Base-by-base conservation (phyloP, 2,888 invertebrate species). In the Hirtodrosophila trivittata region DNA sequence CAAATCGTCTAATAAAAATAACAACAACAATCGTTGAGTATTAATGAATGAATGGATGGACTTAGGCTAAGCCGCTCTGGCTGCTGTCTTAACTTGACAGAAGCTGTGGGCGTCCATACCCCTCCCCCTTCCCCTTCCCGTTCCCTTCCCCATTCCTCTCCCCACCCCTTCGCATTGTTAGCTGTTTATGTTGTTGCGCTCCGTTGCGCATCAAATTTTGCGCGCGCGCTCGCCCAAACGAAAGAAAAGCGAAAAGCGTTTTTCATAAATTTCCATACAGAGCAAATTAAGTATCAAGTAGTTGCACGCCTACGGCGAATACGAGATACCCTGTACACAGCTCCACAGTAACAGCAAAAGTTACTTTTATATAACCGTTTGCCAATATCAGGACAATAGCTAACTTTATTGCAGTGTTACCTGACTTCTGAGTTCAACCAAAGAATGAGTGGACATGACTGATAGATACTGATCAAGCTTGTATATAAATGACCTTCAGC, bases 171-270 rank as follows among this genome's bases (percentile, higher is more conserved):
- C 12, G 0, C 32, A 14, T 8, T 9, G 6, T 8, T 45, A 56
- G 59, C 45, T 64, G 52, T 54, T 70, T 51, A 56, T 50, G 51
- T 58, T 75, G 86, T 65, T 81, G 81, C 84, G 80, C 86, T 82
- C 69, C 37, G 82, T 37, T 75, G 83, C 75, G 60, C 72, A 38
- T 75, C 65, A 84, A 86, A 86, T 80, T 21, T 80, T 70, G 74
- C 81, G 64, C 65, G 66, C 66, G 62, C 57, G 58, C 51, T 14
- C 18, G 52, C 37, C 56, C 63, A 57, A 66, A 50, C 38, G 50
- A 37, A 30, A 18, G 32, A 37, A 35, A 37, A 14, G 6, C 26
- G 10, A 60, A 62, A 65, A 38, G 10, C 39, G 43, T 45, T 28
- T 50, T 60, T 77, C 26, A 73, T 73, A 70, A 63, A 82, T 77